Evolutionary conservation across 1,140 invertebrate species (phyloP), one percentile per base, ranked within the genome.

Genomic region (Bombus polaris): DNA sequence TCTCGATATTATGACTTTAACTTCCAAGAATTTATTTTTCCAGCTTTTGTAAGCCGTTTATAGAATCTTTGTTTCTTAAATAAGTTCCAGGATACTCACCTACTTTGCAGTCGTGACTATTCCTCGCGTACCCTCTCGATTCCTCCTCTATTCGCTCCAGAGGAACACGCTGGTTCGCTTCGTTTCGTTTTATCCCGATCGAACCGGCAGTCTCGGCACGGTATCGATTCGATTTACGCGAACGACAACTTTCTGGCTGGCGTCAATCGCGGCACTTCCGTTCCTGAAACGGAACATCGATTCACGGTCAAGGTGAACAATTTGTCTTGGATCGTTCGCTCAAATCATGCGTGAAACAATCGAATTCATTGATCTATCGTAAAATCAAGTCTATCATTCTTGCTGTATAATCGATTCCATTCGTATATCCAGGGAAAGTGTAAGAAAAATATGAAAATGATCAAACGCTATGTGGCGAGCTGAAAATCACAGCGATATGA

Each of bases 221-320:
- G 35, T 83, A 37, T 57, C 39, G 57, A n/a, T 59, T 80, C 53
- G n/a, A 68, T 85, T 79, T 77, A 77, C 35, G 25, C 70, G 53
- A 28, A 44, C 25, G n/a, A n/a, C 39, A 25, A 62, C 47, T 74
- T 82, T 28, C 44, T 72, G 57, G 74, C 10, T 37, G 57, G 32
- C 53, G 37, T 62, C 66, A 18, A 65, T 53, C 3, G 39, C 71
- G 3, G 5, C 2, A 44, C n/a, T 28, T 82, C 59, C 62, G n/a
- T 62, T 80, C 39, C 74, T 83, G 44, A 57, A 83, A 74, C 42
- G 9, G 3, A 28, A 47, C n/a, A 12, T 47, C n/a, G 53, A 28
- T 65, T n/a, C 37, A n/a, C 15, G 57, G 25, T 78, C 59, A 66
- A 62, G 25, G 39, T 78, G 12, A 32, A 42, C 37, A 12, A 57